Evolutionary conservation across 2,888 invertebrate species (phyloP).

Genomic region (Ochropleura leucogaster): DNA sequence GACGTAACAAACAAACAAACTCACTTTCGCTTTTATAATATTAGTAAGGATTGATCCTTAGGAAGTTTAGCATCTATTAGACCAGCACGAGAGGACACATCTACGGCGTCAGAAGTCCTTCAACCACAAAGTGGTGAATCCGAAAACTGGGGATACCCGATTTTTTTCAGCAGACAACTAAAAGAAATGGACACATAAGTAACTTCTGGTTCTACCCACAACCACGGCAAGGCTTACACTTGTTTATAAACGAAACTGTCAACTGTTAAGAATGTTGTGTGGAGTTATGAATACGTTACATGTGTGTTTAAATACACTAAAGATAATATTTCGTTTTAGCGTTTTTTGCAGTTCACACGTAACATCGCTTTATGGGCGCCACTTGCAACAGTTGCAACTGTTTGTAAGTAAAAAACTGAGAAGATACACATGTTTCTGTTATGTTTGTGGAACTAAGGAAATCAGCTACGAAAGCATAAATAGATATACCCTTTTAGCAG

Average conservation of each 20-base stretch:
- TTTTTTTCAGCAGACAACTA: background rate
- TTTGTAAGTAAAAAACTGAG: constrained; percentile 23
- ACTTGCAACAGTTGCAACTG: constrained; percentile 2
- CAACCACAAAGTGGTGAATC: background rate
- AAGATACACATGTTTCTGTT: constrained; percentile 21
- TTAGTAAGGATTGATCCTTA: too few relatives aligned
- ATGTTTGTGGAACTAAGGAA: background rate
- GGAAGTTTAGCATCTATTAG: too few relatives aligned
- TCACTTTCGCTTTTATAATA: too few relatives aligned
- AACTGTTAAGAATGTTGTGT: background rate
- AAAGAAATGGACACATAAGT: background rate
- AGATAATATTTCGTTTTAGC: constrained; percentile 36
- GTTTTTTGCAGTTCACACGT: constrained; percentile 29
- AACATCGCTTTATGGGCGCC: constrained; percentile 1
- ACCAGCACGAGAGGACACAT: too few relatives aligned
- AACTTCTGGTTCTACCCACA: constrained; percentile 5
- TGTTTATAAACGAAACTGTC: constrained; percentile 13
- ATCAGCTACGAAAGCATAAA: background rate
- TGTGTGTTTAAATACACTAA: constrained; percentile 26
- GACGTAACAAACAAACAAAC: too few relatives aligned
- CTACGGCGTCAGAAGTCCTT: background rate
- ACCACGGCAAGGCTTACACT: constrained; percentile 4
- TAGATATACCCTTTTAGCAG: background rate
- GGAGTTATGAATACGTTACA: constrained; percentile 19
- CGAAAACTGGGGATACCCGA: background rate